Evolutionary conservation across 2,888 invertebrate genomes (phyloP).

Genomic region (Calameuta pallipes): DNA sequence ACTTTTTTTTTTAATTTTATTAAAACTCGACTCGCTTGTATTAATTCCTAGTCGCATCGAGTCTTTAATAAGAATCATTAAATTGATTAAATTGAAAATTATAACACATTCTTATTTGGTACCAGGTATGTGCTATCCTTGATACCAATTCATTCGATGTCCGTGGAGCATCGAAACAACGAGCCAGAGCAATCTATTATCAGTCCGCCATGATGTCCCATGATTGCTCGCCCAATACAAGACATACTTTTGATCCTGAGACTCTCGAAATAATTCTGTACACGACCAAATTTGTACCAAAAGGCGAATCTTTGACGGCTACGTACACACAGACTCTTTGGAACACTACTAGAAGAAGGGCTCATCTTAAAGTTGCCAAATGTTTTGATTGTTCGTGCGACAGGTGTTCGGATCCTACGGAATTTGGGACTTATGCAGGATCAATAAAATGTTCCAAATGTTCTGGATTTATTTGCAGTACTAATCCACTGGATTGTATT

Average conservation of each 20-base stretch:
- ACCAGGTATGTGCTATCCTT: conserved; percentile 71
- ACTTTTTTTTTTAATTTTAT: not conserved
- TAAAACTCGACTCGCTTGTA: not conserved
- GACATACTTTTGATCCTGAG: conserved; percentile 74
- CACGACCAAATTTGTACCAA: conserved; percentile 74
- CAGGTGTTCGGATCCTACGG: conserved; percentile 78
- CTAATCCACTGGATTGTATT: conserved; percentile 71
- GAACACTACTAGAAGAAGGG: conserved; percentile 76
- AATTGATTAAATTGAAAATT: not conserved
- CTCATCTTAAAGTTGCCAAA: conserved; percentile 73
- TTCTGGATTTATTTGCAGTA: conserved; percentile 71
- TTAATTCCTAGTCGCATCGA: not conserved
- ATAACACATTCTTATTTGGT: not conserved
- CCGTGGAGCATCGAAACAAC: conserved; percentile 58
- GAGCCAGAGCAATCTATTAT: conserved; percentile 72
- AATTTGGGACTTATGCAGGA: conserved; percentile 74
- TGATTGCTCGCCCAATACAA: conserved; percentile 78
- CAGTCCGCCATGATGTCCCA: conserved; percentile 78
- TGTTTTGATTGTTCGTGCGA: conserved; percentile 77
- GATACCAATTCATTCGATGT: conserved; percentile 81
- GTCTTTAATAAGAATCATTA: not conserved
- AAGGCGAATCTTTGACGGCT: conserved; percentile 75
- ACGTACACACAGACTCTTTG: conserved; percentile 79
- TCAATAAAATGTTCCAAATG: conserved; percentile 75
- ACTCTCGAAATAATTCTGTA: conserved; percentile 73